Conservation (phyloP, 2,113 vertebrate species). For the Pogona vitticeps region DNA sequence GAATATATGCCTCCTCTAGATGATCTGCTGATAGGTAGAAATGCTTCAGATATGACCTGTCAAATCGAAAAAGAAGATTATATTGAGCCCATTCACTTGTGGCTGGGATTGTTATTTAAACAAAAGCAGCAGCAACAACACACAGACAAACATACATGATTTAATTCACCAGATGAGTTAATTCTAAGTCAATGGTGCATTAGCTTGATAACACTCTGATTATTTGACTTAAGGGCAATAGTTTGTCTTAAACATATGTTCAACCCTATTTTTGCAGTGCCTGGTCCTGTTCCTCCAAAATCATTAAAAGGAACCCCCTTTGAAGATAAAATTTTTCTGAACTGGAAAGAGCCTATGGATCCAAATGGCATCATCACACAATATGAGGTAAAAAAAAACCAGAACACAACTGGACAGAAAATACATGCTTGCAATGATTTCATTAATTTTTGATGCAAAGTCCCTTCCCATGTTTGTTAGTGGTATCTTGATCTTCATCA, state of each 20-base stretch:
- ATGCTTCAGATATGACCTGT: constrained; percentile 18
- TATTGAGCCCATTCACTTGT: background rate
- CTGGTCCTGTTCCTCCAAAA: constrained; percentile 89
- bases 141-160: background rate
- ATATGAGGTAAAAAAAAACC: constrained; percentile 87
- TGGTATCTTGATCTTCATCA: background rate
- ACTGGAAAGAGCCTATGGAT: constrained; percentile 96
- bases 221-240: constrained; percentile 15
- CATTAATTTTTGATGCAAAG: background rate
- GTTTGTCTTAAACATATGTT: constrained; percentile 8
- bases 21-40: constrained; percentile 37
- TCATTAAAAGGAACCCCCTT: constrained; percentile 94
- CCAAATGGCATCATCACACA: constrained; percentile 97
- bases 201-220: constrained; percentile 37
- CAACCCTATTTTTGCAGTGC: constrained; percentile 81
- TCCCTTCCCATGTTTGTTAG: background rate
- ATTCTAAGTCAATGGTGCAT: background rate
- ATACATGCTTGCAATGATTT: background rate
- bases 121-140: background rate
- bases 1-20: background rate
- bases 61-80: constrained; percentile 42
- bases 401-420: background rate
- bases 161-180: no score
- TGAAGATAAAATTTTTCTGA: constrained; percentile 94
- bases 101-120: background rate